Evolutionary conservation across 2,113 vertebrate genomes (phyloP).

Genomic region (Baryphthengus martii): DNA sequence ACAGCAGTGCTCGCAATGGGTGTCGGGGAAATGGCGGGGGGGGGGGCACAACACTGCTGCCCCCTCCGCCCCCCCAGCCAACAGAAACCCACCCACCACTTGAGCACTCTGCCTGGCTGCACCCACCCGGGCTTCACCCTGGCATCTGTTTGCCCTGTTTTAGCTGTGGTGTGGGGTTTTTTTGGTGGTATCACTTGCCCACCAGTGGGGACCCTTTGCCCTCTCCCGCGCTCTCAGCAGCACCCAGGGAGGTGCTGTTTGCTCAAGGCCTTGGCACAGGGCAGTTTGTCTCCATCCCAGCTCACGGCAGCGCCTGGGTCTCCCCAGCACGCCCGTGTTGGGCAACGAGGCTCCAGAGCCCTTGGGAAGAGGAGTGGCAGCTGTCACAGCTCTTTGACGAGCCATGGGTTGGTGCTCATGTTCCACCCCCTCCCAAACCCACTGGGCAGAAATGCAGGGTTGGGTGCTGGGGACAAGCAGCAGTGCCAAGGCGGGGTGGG

Average conservation of each 20-base stretch:
- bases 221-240: neutral
- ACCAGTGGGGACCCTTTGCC: neutral
- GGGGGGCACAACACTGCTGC: neutral
- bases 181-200: neutral
- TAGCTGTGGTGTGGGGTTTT: neutral
- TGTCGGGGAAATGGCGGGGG: neutral
- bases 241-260: rapidly evolving
- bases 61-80: neutral
- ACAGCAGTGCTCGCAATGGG: neutral
- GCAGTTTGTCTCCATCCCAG: neutral
- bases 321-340: neutral
- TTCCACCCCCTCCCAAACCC: neutral
- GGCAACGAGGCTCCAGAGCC: neutral
- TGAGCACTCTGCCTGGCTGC: neutral
- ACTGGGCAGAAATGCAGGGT: rapidly evolving
- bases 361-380: neutral
- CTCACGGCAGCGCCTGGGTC: neutral
- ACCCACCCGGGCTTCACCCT: too few relatives aligned
- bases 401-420: rapidly evolving
- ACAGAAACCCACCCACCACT: too few relatives aligned
- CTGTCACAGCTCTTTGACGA: neutral
- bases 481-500: too few relatives aligned
- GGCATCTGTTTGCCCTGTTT: neutral
- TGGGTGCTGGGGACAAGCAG: neutral
- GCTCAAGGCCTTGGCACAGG: neutral